phyloP scores from a whole-genome alignment of 2,113 vertebrate species.

The Psettodes erumei region DNA sequence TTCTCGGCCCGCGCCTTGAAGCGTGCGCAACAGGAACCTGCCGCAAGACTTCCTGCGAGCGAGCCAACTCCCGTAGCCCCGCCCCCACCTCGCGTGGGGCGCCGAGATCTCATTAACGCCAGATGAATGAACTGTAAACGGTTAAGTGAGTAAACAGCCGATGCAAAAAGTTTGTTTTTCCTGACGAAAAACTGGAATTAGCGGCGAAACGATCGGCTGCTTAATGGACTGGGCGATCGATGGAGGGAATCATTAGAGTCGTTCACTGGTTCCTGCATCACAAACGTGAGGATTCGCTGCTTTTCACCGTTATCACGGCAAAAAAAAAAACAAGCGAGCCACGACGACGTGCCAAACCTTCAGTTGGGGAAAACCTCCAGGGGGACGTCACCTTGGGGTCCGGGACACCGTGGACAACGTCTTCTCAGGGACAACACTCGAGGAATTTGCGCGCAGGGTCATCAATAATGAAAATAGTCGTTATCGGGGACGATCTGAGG shows the following conservation, averaged over 20 bases:
- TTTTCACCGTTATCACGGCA: background rate
- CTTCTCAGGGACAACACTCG: no score
- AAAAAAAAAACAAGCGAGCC: no score
- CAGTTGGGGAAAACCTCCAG: no score
- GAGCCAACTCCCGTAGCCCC: background rate
- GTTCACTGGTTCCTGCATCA: background rate
- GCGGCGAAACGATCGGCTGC: background rate
- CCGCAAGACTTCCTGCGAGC: background rate
- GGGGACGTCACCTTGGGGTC: background rate
- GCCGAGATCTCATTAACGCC: background rate
- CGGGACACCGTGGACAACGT: no score
- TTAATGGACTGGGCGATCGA: background rate
- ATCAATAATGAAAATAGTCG: background rate
- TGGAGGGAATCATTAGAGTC: background rate
- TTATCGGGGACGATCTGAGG: no score
- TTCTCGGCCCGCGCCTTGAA: slow-evolving; percentile 17
- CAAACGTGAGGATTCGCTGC: background rate
- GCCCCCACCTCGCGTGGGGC: no score
- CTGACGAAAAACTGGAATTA: background rate
- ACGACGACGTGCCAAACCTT: no score
- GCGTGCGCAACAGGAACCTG: slow-evolving; percentile 30
- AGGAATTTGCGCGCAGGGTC: background rate
- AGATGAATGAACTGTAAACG: background rate
- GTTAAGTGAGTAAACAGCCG: background rate
- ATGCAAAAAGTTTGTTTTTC: background rate